Base-by-base conservation (phyloP, 2,888 invertebrate species). In the Drosophila suboccidentalis region DNA sequence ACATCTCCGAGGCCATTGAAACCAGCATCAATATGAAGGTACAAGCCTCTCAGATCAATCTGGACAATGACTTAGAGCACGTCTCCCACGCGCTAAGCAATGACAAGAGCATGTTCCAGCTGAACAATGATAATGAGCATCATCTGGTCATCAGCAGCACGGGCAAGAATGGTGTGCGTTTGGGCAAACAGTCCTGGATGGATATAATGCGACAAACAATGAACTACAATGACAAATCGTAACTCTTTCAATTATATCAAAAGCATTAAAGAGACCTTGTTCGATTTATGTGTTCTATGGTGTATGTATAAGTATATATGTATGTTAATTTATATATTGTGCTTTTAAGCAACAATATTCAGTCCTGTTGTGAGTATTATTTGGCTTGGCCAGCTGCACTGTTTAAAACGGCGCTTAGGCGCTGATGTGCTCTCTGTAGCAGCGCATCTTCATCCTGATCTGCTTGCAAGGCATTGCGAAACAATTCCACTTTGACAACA, bases 181-280 rank as follows among this genome's bases (percentile, higher is more conserved):
- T 93, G 11, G 92, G 93, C 9, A 93, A 92, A 64, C 87, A 90
- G 10, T 92, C 93, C 1, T 93, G 93, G 93, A 87, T 83, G 43
- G 92, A 92, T 34, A 85, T 82, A 67, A 78, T 92, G 79, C 70
- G 78, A 1, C 53, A 71, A 44, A 55, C 51, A 60, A 65, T 76
- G 13, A 78, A 64, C 8, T n/a, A 19, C 11, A 34, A 34, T 15
- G 39, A 57, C 15, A 65, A 68, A 38, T 32, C 44, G 36, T 71
- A 51, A 32, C 22, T n/a, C 4, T 19, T 41, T 41, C 53, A 39
- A 29, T 58, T n/a, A 17, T 17, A 13, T 15, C 13, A 10, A 49
- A 17, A 10, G 15, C 32, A 49, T 50, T 19, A 36, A 50, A 5
- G 19, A 39, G 11, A 29, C 34, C 47, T 19, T 62, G 5, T 43